Base-by-base conservation (phyloP, 2,113 vertebrate genomes). In the Microcebus ravelobensis region DNA sequence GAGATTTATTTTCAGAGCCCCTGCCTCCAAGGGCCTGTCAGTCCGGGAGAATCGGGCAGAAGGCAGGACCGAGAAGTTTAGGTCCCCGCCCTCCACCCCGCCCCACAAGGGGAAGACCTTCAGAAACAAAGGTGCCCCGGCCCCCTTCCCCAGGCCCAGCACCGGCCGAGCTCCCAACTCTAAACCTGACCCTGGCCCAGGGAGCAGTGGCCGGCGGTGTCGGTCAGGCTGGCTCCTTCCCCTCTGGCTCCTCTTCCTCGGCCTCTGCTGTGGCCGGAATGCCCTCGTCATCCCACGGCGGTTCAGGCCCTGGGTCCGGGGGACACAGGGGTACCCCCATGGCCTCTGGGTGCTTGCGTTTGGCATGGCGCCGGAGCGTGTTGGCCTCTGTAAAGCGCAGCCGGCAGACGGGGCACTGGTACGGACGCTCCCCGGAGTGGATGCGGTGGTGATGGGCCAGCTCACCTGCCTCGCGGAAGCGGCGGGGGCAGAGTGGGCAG, bases 351-450 rank as follows among this genome's bases (percentile, higher is more conserved):
- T 98, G 98, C 80, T 98, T 98, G 94, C 98, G 98, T 65, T 98
- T 98, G 87, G 95, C 95, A 39, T 98, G 98, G 18, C 98, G 98
- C 42, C 98, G 94, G 10, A 98, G 97, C 2, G 98, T 98, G 70
- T 98, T 98, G 85, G 98, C 96, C 87, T 98, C 98, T 0, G 98
- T 98, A 96, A 98, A 98, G 74, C 98, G 98, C 74, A 98, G 81
- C 13, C 98, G 90, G 91, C 98, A 98, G 29, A 98, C 71, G 0
- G 97, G 97, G 82, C 98, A 98, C 79, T 98, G 98, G 84, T 98
- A 98, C 3, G 98, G 98, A 39, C 98, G 98, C 94, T 98, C 98
- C 12, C 98, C 98, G 0, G 98, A 98, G 89, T 98, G 98, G n/a
- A 98, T 97, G 0, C 98, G 98, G 86, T 98, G 98, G 95, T 98